phyloP scores from a whole-genome alignment of 2,113 vertebrate species.

The Crotalus horridus region DNA sequence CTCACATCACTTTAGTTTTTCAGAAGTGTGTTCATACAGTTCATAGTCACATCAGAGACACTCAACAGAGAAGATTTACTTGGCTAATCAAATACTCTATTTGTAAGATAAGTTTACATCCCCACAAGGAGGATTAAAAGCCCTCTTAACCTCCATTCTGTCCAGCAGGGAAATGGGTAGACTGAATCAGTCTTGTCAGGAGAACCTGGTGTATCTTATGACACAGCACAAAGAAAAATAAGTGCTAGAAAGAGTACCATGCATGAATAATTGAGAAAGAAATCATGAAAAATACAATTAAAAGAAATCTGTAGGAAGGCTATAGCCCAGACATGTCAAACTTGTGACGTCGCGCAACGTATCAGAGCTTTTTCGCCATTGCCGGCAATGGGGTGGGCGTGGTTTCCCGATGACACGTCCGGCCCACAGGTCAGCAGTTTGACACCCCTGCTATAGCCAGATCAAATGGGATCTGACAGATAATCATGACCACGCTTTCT shows the following conservation, averaged over 20 bases:
- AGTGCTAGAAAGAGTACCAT: neutral
- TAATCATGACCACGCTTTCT: neutral
- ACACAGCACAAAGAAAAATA: neutral
- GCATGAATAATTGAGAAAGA: neutral
- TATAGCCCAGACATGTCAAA: neutral
- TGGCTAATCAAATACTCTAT: neutral
- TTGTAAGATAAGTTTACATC: neutral
- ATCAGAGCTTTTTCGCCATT: too few species aligned
- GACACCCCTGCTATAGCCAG: neutral
- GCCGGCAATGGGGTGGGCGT: too few species aligned
- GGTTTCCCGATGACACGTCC: too few species aligned
- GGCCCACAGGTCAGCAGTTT: too few species aligned
- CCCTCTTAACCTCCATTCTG: neutral
- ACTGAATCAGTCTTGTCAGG: neutral
- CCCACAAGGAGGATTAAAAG: neutral
- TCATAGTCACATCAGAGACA: neutral
- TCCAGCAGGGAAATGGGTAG: neutral
- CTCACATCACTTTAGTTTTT: neutral
- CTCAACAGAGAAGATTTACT: neutral
- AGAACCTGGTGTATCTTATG: neutral
- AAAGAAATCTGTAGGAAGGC: too few species aligned
- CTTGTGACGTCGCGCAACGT: too few species aligned
- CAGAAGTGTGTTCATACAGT: neutral
- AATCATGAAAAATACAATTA: neutral
- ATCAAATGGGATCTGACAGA: neutral